A percentile compares a stretch with the other conserved stretches of the same genome.
Conservation (phyloP, 2,888 invertebrate genomes). For the Drosophila mettleri region DNA sequence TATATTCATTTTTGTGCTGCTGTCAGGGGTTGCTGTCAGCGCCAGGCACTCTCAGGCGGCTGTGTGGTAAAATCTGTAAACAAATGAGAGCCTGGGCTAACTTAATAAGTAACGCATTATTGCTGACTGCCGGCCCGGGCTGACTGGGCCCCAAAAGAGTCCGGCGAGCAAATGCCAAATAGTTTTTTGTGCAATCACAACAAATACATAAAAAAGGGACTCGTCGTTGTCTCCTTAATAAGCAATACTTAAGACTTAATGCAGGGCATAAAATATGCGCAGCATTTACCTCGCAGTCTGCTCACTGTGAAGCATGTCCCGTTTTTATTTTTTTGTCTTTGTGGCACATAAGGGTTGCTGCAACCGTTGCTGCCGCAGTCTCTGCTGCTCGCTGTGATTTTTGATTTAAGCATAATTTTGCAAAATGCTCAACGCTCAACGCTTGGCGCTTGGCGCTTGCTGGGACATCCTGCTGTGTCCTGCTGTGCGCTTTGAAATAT, state of each 20-base stretch:
- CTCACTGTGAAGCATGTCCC: not conserved
- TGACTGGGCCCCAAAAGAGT: not conserved
- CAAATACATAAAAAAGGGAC: constrained; percentile 38
- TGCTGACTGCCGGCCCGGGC: constrained; percentile 22
- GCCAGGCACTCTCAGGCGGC: constrained; percentile 12
- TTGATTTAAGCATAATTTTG: constrained; percentile 80
- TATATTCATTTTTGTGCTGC: constrained; percentile 1
- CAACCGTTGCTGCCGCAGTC: constrained; percentile 36
- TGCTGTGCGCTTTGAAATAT: constrained; percentile 68
- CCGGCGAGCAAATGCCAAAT: constrained; percentile 5
- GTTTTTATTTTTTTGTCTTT: not conserved
- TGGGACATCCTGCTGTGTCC: constrained; percentile 27
- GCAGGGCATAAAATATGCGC: constrained; percentile 77
- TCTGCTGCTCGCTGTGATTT: constrained; percentile 64
- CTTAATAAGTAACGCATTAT: constrained; percentile 73
- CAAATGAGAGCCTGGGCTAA: constrained; percentile 65
- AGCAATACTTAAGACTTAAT: constrained; percentile 77
- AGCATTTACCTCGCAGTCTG: constrained; percentile 58
- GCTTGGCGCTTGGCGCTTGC: constrained; percentile 18
- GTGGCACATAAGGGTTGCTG: constrained; percentile 68
- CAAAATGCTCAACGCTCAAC: constrained; percentile 47
- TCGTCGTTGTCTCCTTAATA: constrained; percentile 55
- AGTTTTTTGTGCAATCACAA: constrained; percentile 13
- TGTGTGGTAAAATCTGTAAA: constrained; percentile 59
- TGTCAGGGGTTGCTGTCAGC: constrained; percentile 53